These are phyloP conservation scores for Trichonephila clavata DNA, from an alignment of 1,140 invertebrate genomes.

Conservation along the genomic window DNA sequence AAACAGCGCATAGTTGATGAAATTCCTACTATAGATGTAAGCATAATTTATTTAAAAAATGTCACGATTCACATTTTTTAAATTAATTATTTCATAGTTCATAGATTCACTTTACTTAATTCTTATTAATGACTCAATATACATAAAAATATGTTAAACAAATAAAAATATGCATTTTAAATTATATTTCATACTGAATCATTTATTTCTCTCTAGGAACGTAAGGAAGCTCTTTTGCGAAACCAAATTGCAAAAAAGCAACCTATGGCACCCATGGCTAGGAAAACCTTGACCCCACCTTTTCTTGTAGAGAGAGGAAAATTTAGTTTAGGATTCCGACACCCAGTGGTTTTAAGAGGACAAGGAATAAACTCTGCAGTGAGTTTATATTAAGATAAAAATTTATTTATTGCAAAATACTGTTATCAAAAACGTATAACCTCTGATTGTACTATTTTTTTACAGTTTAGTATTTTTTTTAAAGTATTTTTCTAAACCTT, in stretches of 20 bases:
- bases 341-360: slow-evolving; percentile 67
- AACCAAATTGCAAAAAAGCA: slow-evolving; percentile 72
- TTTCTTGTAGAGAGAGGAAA: slow-evolving; percentile 72
- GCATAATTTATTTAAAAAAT: background rate
- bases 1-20: slow-evolving; percentile 65
- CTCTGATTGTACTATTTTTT: too few relatives aligned
- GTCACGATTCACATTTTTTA: background rate
- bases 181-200: background rate
- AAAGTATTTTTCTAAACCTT: too few relatives aligned
- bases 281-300: slow-evolving; percentile 70
- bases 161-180: background rate
- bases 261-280: slow-evolving; percentile 63
- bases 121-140: background rate
- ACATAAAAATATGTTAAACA: background rate
- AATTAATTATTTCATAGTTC: background rate
- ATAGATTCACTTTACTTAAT: background rate
- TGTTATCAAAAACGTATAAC: too few relatives aligned
- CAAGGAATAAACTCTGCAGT: slow-evolving; percentile 37
- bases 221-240: slow-evolving; percentile 75
- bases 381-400: background rate
- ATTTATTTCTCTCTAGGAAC: slow-evolving; percentile 36
- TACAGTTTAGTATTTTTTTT: too few relatives aligned
- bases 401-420: too few relatives aligned
- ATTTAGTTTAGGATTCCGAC: slow-evolving; percentile 70
- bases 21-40: slow-evolving; percentile 74